Evolutionary conservation across 2,888 invertebrate genomes (phyloP).

Genomic region (Cecidostiba fungosa): DNA sequence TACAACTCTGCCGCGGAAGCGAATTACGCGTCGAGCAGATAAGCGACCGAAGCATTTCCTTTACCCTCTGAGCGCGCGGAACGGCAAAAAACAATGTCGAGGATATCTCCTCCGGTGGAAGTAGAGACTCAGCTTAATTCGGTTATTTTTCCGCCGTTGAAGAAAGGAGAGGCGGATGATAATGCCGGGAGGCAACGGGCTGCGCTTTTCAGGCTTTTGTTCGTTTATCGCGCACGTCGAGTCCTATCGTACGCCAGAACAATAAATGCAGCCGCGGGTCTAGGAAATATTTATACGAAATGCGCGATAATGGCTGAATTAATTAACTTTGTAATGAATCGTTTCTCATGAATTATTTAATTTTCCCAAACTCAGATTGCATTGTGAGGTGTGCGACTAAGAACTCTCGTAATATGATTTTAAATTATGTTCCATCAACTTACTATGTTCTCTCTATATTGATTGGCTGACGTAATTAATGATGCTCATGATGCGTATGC

Average conservation of each 20-base stretch:
- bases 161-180: slow-evolving; percentile 56
- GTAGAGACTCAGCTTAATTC: slow-evolving; percentile 64
- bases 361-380: not conserved
- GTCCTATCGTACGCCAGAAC: not conserved
- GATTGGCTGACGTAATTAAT: no score
- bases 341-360: not conserved
- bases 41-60: slow-evolving; percentile 30
- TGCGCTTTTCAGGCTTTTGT: slow-evolving; percentile 42
- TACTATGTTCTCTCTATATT: no score
- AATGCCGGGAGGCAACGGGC: slow-evolving; percentile 55
- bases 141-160: slow-evolving; percentile 57
- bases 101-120: slow-evolving; percentile 31
- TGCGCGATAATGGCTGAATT: not conserved
- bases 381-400: not conserved
- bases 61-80: not conserved
- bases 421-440: no score
- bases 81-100: slow-evolving; percentile 29
- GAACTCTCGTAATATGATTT: no score
- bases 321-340: not conserved
- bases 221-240: slow-evolving; percentile 20
- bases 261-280: slow-evolving; percentile 4
- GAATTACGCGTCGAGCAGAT: slow-evolving; percentile 35
- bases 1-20: not conserved
- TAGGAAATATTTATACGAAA: slow-evolving; percentile 18
- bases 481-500: no score